These are phyloP conservation scores for Phrynosoma blainvillii DNA, from an alignment of 2,113 vertebrate species.

Conservation along the genomic window DNA sequence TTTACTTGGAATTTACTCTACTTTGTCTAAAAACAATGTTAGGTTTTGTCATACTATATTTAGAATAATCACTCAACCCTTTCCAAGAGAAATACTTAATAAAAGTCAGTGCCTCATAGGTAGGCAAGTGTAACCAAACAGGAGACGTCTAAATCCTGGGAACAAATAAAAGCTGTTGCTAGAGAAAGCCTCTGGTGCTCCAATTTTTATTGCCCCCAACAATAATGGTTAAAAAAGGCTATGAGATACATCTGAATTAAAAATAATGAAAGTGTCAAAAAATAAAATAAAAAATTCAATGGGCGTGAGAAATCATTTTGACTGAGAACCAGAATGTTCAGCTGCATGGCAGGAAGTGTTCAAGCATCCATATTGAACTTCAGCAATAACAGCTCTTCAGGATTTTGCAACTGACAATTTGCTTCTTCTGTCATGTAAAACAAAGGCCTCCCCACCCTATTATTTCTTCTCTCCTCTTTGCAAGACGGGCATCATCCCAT, in stretches of 20 bases:
- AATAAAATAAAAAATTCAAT: neutral
- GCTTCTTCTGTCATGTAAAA: neutral
- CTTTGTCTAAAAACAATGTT: no score
- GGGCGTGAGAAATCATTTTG: neutral
- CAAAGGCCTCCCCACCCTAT: neutral
- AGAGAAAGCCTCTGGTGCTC: neutral
- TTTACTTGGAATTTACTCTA: no score
- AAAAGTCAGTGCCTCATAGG: no score
- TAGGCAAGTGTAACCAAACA: neutral
- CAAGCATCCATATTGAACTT: neutral
- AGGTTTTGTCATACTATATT: no score
- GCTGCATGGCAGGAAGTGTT: neutral
- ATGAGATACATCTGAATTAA: neutral
- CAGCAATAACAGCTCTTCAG: neutral
- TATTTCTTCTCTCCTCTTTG: neutral
- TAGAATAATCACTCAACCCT: no score
- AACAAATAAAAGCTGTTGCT: neutral
- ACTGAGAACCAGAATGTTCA: neutral
- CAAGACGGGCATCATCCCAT: neutral
- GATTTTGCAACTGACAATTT: neutral
- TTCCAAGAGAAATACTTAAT: no score
- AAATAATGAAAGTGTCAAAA: neutral
- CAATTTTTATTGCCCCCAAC: neutral
- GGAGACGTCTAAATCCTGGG: neutral
- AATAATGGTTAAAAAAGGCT: neutral